Evolutionary conservation across 1,140 invertebrate species (phyloP), one percentile per base, ranked within the genome.

Genomic region (Meloidogyne floridensis): DNA sequence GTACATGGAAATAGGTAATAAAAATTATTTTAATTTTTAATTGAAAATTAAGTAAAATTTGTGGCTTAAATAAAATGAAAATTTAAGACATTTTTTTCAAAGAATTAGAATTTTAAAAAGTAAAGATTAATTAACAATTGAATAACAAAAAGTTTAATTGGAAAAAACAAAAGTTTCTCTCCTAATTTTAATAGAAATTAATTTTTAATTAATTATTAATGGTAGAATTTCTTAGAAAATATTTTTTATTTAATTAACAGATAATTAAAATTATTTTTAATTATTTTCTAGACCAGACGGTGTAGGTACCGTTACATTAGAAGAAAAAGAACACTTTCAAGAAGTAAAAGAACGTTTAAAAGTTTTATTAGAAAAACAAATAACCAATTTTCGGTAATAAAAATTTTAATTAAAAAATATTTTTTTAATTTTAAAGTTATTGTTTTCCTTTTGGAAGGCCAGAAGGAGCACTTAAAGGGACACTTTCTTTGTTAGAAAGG

Each of bases 361-460:
- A 88, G 93, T 95, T 85, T 92, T 98, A 79, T 91, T 99, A 72
- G 97, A 99, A 91, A 94, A 97, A 91, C 97, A 99, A 93, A 98
- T 99, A 81, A 99, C 97, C 4, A 97, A 99, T 93, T 99, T 99
- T 92, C 94, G 95, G 82, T 84, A 56, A 79, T 42, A 83, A 9
- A 70, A 65, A 43, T 51, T 80, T 81, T 20, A 42, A 56, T 69
- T 18, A 13, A 18, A 11, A 54, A n/a, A 43, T 72, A 87, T 59
- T n/a, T 75, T 72, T 18, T 15, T 9, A 47, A 70, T 32, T 53
- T 81, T 89, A 54, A 88, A 94, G 95, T 91, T 98, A 95, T 90
- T 96, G 95, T 90, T 99, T 98, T 92, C 97, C 97, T 72, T 99
- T 99, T 91, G 97, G 97, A 74, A 92, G 97, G 86, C 97, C 97